These are phyloP conservation scores for Parascotia fuliginaria DNA, from an alignment of 2,888 invertebrate genomes.

Conservation along the genomic window DNA sequence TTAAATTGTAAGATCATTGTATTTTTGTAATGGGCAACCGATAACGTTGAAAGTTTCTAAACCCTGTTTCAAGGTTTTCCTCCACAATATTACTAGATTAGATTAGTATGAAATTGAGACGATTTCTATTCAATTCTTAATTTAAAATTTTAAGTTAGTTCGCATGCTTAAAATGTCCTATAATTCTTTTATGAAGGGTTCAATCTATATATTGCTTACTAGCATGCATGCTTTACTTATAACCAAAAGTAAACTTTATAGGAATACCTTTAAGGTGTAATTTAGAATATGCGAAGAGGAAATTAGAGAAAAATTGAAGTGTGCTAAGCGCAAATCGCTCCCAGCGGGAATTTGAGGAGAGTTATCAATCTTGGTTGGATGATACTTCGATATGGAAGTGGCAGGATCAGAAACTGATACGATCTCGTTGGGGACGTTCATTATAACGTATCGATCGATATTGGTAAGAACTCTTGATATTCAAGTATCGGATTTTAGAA, in stretches of 20 bases:
- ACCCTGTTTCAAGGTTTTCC: no score
- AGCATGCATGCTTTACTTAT: conserved; percentile 65
- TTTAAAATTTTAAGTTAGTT: conserved; percentile 62
- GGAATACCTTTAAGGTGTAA: conserved; percentile 19
- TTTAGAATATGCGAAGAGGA: conserved; percentile 32
- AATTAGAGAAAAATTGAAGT: conserved; percentile 66
- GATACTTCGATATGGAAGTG: conserved; percentile 36
- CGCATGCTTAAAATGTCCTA: conserved; percentile 67
- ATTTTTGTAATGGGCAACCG: no score
- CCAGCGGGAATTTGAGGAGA: conserved; percentile 69
- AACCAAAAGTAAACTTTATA: conserved; percentile 27
- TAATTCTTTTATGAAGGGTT: conserved; percentile 78
- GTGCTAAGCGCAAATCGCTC: conserved; percentile 71
- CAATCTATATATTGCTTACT: conserved; percentile 69
- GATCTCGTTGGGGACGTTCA: conserved; percentile 5
- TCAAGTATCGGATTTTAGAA: background rate
- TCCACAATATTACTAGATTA: no score
- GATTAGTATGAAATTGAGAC: no score
- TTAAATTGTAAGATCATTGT: no score
- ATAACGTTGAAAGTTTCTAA: no score
- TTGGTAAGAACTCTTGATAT: background rate
- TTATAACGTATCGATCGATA: background rate
- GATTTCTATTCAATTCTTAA: background rate
- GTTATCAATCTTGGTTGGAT: conserved; percentile 79
- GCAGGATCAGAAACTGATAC: conserved; percentile 28